These are phyloP conservation scores for Clarias laeviceps DNA, from an alignment of 2,797 vertebrate genomes.

Conservation along the genomic window DNA sequence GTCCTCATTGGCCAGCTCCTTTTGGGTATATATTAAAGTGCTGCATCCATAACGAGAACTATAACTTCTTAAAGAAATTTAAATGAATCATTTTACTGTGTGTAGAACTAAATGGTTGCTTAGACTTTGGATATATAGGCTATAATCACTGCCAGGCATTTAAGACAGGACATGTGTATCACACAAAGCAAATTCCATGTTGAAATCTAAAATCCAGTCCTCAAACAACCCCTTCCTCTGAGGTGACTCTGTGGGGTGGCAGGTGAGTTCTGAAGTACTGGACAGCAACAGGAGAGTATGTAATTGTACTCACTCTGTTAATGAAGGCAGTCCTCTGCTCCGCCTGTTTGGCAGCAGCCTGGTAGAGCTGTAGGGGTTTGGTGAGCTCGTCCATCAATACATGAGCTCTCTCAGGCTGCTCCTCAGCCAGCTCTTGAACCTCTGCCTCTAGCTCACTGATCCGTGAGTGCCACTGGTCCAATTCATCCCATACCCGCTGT, in stretches of 20 bases:
- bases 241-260: not conserved
- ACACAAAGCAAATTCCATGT: too few relatives aligned
- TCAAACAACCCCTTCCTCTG: not conserved
- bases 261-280: not conserved
- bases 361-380: constrained; percentile 85
- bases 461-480: constrained; percentile 87
- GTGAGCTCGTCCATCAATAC: constrained; percentile 89
- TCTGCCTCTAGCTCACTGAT: constrained; percentile 87
- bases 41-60: too few relatives aligned
- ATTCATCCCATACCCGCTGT: constrained; percentile 88
- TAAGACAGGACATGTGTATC: too few relatives aligned
- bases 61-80: too few relatives aligned
- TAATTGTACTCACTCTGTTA: constrained; percentile 78
- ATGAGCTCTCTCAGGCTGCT: constrained; percentile 82
- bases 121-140: too few relatives aligned
- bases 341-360: constrained; percentile 80
- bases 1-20: too few relatives aligned
- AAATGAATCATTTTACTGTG: too few relatives aligned
- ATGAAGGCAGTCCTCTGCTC: constrained; percentile 87
- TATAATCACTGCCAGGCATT: too few relatives aligned
- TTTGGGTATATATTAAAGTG: too few relatives aligned
- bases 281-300: not conserved
- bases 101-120: too few relatives aligned
- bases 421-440: constrained; percentile 87
- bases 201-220: not conserved